A percentile compares a stretch with the other conserved stretches of the same genome.
These are phyloP conservation scores for Cataglyphis altisquamis DNA, from an alignment of 2,888 invertebrate species.

Conservation along the genomic window DNA sequence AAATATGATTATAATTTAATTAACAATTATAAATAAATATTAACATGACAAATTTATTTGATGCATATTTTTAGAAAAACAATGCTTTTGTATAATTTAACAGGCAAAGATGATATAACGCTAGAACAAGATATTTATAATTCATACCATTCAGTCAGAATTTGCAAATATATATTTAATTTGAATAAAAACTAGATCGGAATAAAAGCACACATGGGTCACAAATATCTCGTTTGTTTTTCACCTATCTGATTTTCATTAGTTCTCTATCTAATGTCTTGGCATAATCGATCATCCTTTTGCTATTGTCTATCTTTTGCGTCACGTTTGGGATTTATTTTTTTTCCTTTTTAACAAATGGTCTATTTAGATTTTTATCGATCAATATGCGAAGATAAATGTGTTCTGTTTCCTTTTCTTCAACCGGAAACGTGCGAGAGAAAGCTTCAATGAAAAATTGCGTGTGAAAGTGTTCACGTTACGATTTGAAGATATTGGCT, in stretches of 20 bases:
- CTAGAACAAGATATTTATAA: conserved; percentile 19
- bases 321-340: conserved; percentile 3
- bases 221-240: conserved; percentile 49
- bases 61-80: not conserved
- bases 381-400: conserved; percentile 6
- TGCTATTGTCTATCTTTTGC: not conserved
- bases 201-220: conserved; percentile 64
- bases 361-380: conserved; percentile 26
- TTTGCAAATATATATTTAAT: conserved; percentile 49
- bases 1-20: not conserved
- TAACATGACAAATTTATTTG: not conserved
- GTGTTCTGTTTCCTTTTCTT: conserved; percentile 23
- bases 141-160: conserved; percentile 28
- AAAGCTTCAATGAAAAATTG: conserved; percentile 45
- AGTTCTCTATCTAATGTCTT: conserved; percentile 8
- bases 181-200: conserved; percentile 68
- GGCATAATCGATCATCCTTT: not conserved
- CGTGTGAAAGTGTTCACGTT: conserved; percentile 42
- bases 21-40: not conserved
- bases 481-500: conserved; percentile 22
- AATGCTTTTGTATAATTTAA: not conserved
- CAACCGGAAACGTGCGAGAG: conserved; percentile 30
- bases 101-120: not conserved
- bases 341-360: too few relatives aligned
- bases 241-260: conserved; percentile 23